phyloP scores from a whole-genome alignment of 2,113 vertebrate genomes.

The Hemibagrus wyckioides region DNA sequence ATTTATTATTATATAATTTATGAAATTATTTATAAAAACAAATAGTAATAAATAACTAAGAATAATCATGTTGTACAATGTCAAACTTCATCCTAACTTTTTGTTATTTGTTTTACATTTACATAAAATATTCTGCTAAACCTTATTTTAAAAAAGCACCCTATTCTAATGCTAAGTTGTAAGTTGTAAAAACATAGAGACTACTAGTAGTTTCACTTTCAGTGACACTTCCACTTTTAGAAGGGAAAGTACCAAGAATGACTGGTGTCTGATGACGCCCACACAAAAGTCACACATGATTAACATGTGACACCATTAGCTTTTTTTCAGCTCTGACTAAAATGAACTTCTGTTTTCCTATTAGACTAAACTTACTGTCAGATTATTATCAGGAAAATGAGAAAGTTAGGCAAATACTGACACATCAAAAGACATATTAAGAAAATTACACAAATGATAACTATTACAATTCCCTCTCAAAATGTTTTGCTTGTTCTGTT shows the following conservation, averaged over 20 bases:
- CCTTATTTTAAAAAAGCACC: not conserved
- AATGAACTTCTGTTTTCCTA: not conserved
- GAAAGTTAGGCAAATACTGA: not conserved
- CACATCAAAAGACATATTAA: not conserved
- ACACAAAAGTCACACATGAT: not conserved
- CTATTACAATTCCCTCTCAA: not conserved
- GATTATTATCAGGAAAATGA: not conserved
- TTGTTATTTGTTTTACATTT: not conserved
- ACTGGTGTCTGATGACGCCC: not conserved
- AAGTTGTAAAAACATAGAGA: slow-evolving; percentile 18
- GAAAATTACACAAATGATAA: not conserved
- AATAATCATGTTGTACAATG: not conserved
- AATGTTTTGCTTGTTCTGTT: not conserved
- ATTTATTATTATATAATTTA: too few relatives aligned
- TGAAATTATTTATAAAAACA: too few relatives aligned
- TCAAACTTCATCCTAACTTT: not conserved
- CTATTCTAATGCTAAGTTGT: too few relatives aligned
- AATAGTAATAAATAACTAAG: too few relatives aligned
- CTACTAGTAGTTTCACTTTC: slow-evolving; percentile 48
- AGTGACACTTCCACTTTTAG: not conserved
- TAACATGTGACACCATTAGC: not conserved
- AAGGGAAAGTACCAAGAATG: slow-evolving; percentile 14
- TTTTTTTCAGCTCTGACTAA: not conserved
- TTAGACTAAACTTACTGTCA: not conserved
- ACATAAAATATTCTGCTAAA: not conserved